A percentile compares a stretch with the other conserved stretches of the same genome.
These are phyloP conservation scores for Anoura caudifer DNA, from an alignment of 2,113 vertebrate species.

Conservation along the genomic window DNA sequence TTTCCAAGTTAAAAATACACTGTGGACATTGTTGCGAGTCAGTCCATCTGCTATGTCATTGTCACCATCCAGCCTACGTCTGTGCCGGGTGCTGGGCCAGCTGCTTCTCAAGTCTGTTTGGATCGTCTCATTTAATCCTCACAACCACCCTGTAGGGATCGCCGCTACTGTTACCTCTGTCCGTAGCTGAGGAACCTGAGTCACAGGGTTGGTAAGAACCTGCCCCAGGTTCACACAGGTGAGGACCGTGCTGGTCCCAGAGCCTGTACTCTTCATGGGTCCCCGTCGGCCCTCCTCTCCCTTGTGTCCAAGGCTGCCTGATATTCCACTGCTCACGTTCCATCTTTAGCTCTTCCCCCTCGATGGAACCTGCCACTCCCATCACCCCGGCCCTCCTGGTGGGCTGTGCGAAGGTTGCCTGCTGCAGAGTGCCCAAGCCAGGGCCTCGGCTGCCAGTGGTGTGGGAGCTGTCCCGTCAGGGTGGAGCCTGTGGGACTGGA, in stretches of 20 bases:
- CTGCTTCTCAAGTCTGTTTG: not conserved
- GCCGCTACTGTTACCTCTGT: not conserved
- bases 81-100: not conserved
- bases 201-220: not conserved
- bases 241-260: not conserved
- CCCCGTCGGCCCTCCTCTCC: not conserved
- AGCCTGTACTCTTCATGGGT: not conserved
- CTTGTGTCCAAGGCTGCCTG: not conserved
- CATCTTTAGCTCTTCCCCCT: not conserved
- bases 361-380: not conserved
- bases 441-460: not conserved
- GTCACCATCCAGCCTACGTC: not conserved
- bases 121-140: not conserved
- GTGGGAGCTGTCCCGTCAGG: not conserved
- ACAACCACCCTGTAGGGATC: not conserved
- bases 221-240: not conserved
- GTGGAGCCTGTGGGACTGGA: not conserved
- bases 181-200: not conserved
- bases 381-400: not conserved
- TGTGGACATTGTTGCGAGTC: not conserved
- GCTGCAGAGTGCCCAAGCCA: not conserved
- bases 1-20: not conserved
- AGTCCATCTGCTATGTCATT: not conserved
- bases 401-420: not conserved
- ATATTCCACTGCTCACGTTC: accelerated